Percentiles rank a stretch among this genome's conserved stretches.
Conservation (phyloP, 2,113 vertebrate genomes). For the Glaucidium brasilianum region DNA sequence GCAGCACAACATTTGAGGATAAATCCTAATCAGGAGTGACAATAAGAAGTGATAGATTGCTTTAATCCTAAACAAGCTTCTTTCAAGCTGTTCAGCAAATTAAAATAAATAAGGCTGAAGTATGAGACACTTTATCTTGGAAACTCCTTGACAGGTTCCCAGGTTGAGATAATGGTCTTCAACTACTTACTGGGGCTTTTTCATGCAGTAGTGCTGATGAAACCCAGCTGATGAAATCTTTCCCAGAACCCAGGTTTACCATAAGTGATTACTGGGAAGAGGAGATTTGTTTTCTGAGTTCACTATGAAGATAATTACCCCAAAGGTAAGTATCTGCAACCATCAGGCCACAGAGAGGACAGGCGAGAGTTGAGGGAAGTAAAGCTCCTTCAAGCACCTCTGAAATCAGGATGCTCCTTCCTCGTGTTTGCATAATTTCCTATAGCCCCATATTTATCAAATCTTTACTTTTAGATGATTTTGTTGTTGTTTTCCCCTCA, state of each 20-base stretch:
- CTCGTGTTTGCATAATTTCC: background rate
- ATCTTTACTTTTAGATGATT: background rate
- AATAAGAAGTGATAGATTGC: background rate
- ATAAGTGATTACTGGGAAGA: background rate
- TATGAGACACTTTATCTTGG: background rate
- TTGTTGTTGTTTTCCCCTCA: background rate
- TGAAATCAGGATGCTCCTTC: background rate
- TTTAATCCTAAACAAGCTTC: background rate
- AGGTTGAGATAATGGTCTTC: background rate
- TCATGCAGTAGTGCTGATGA: background rate
- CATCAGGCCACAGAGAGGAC: background rate
- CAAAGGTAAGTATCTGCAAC: background rate
- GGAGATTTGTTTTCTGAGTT: background rate
- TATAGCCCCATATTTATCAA: background rate
- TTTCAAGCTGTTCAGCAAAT: background rate
- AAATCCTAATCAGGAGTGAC: background rate
- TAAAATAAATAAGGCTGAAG: background rate
- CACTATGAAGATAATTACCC: background rate
- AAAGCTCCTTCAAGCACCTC: background rate
- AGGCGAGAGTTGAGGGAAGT: background rate
- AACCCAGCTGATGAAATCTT: background rate
- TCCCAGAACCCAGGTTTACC: background rate
- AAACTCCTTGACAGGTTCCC: background rate
- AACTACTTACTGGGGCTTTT: background rate
- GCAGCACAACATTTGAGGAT: background rate